Percentiles rank a stretch among this genome's conserved stretches.
Evolutionary conservation across 2,888 invertebrate species (phyloP).

Genomic region (Syrphus vitripennis): DNA sequence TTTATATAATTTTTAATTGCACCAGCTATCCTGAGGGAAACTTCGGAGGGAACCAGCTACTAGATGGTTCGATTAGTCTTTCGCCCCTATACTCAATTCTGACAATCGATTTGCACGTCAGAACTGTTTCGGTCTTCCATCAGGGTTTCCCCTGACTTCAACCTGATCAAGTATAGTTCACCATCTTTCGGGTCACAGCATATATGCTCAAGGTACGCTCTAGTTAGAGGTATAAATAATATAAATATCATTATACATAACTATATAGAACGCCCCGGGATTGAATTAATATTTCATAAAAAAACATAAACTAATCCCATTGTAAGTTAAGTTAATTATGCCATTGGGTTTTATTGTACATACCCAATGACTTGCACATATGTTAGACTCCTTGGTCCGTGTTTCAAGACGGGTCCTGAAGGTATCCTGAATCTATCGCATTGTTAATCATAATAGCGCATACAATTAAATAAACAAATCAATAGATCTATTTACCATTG

Average conservation of each 20-base stretch:
- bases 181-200: slow-evolving; percentile 89
- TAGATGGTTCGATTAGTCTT: slow-evolving; percentile 91
- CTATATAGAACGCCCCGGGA: slow-evolving; percentile 65
- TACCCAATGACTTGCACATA: too few relatives aligned
- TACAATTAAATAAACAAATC: slow-evolving; percentile 1
- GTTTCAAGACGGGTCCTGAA: slow-evolving; percentile 86
- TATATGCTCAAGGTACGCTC: slow-evolving; percentile 82
- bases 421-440: slow-evolving; percentile 79
- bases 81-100: slow-evolving; percentile 88
- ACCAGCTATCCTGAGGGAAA: slow-evolving; percentile 89
- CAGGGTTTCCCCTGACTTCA: too few relatives aligned
- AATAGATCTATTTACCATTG: not conserved
- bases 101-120: slow-evolving; percentile 91
- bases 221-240: slow-evolving; percentile 73
- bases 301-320: too few relatives aligned
- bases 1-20: too few relatives aligned
- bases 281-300: slow-evolving; percentile 5
- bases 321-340: slow-evolving; percentile 81
- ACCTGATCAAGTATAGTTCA: slow-evolving; percentile 85
- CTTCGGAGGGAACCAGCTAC: slow-evolving; percentile 90
- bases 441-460: slow-evolving; percentile 75
- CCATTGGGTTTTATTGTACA: slow-evolving; percentile 79
- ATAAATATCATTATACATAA: slow-evolving; percentile 72
- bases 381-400: slow-evolving; percentile 89
- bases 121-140: too few relatives aligned